Evolutionary conservation across 2,797 vertebrate genomes (phyloP).

Genomic region (Buceros bicornis): DNA sequence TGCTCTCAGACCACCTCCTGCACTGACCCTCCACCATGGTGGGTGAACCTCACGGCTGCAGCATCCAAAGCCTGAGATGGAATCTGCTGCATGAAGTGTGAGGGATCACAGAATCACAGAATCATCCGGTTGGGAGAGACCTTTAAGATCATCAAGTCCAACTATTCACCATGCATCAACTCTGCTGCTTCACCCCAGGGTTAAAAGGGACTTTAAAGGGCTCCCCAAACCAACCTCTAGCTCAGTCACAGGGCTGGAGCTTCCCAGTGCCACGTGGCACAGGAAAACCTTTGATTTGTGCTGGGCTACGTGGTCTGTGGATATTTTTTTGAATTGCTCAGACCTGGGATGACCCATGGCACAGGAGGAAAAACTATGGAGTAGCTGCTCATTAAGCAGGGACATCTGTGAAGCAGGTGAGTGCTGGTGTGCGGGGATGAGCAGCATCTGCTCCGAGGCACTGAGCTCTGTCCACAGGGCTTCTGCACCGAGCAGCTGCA

Average conservation of each 20-base stretch:
- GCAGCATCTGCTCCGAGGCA: background rate
- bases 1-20: background rate
- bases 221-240: background rate
- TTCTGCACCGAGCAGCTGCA: background rate
- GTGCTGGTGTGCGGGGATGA: background rate
- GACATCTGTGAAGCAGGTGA: background rate
- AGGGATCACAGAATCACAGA: background rate
- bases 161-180: rapidly evolving
- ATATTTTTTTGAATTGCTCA: background rate
- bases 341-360: background rate
- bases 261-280: rapidly evolving
- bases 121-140: too few relatives aligned
- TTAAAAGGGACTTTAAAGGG: background rate
- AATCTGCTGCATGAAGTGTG: background rate
- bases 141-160: too few relatives aligned
- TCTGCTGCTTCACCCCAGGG: background rate
- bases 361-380: rapidly evolving
- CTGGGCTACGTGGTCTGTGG: rapidly evolving
- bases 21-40: rapidly evolving
- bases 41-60: background rate
- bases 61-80: rapidly evolving
- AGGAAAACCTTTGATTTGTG: background rate
- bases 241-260: rapidly evolving
- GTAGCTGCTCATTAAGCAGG: background rate
- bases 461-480: rapidly evolving